Evolutionary conservation across 2,888 invertebrate genomes (phyloP).

Genomic region (Stegana nigrithorax): DNA sequence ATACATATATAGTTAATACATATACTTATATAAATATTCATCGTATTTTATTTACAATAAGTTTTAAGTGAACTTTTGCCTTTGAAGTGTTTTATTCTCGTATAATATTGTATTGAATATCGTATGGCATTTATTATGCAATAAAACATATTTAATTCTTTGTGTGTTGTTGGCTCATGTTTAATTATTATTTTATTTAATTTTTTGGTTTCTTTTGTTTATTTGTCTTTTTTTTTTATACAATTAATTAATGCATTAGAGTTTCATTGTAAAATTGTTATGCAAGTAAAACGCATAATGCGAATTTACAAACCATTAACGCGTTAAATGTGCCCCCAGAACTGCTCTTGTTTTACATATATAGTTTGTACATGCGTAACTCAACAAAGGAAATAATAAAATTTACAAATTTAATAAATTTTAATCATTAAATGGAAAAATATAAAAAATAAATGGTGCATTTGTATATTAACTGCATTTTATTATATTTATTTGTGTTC

Average conservation of each 20-base stretch:
- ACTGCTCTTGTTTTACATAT: too few relatives aligned
- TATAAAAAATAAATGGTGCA: too few relatives aligned
- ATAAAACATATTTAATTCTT: constrained; percentile 29
- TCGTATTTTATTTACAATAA: constrained; percentile 38
- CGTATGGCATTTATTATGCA: constrained; percentile 37
- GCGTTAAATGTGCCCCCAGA: background rate
- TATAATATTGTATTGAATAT: constrained; percentile 40
- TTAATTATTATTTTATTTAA: background rate
- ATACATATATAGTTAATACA: too few relatives aligned
- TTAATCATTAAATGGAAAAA: too few relatives aligned
- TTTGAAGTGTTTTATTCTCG: constrained; percentile 37
- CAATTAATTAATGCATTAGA: constrained; percentile 21
- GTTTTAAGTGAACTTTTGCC: constrained; percentile 33
- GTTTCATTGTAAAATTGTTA: constrained; percentile 17
- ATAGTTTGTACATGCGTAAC: too few relatives aligned
- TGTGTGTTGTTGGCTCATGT: constrained; percentile 9
- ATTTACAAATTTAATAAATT: too few relatives aligned
- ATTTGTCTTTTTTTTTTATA: constrained; percentile 22
- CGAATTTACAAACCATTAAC: constrained; percentile 10
- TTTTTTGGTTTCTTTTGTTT: constrained; percentile 16
- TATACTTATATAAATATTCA: background rate
- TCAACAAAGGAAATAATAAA: too few relatives aligned
- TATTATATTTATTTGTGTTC: too few relatives aligned
- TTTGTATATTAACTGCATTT: too few relatives aligned
- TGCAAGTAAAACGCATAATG: constrained; percentile 1